Conservation (phyloP, 2,888 invertebrate species). For the Acanthosepion lycidas region DNA sequence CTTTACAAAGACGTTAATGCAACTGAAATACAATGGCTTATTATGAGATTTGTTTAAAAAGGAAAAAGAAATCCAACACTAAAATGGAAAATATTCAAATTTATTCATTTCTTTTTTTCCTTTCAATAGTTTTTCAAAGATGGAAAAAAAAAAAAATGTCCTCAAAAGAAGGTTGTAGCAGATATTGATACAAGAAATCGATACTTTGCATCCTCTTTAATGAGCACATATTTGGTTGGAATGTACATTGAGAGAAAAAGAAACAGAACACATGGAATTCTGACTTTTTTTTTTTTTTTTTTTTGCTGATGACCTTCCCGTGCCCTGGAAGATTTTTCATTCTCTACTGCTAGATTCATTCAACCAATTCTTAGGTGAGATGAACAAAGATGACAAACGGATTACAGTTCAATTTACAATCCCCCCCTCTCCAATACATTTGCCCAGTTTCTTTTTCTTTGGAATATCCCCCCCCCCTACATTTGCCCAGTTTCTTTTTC, state of each 20-base stretch:
- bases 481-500: background rate
- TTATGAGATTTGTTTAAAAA: no score
- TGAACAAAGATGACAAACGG: background rate
- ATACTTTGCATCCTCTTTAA: background rate
- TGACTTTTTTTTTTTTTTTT: background rate
- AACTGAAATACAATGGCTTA: no score
- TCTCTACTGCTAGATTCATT: background rate
- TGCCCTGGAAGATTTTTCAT: background rate
- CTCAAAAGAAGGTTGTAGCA: conserved; percentile 6
- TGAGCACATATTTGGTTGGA: background rate
- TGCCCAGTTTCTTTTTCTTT: background rate
- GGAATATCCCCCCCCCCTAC: no score
- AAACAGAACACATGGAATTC: background rate
- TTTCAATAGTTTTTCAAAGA: background rate
- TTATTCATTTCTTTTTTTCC: background rate
- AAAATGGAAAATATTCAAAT: conserved; percentile 22
- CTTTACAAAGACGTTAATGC: no score
- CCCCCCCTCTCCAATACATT: background rate
- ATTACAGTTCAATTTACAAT: background rate
- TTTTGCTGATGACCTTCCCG: background rate
- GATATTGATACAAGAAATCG: background rate
- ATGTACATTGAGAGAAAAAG: background rate
- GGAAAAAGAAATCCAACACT: background rate
- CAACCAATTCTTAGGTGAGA: background rate
- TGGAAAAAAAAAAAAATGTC: background rate